These are phyloP conservation scores for Coelinius sp. DNA, from an alignment of 2,888 invertebrate species.

Conservation along the genomic window DNA sequence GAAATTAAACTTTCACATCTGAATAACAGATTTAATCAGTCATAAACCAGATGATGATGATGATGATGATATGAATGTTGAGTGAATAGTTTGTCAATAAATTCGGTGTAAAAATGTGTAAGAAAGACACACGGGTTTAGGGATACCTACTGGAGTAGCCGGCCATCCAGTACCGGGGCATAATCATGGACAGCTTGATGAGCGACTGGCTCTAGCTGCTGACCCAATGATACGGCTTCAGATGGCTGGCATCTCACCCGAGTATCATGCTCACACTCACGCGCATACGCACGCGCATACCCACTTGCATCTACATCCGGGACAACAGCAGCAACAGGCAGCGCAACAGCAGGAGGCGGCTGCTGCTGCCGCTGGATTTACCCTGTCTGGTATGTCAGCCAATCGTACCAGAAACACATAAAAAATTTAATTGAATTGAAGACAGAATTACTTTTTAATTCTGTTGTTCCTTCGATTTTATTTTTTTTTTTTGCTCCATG, in stretches of 20 bases:
- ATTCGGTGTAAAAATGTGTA: slow-evolving; percentile 43
- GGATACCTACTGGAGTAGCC: slow-evolving; percentile 71
- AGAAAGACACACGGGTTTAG: slow-evolving; percentile 64
- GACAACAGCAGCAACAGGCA: slow-evolving; percentile 76
- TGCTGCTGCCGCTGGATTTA: slow-evolving; percentile 70
- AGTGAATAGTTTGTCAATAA: slow-evolving; percentile 36
- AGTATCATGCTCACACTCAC: slow-evolving; percentile 94
- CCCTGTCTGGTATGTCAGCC: slow-evolving; percentile 70
- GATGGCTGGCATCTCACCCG: slow-evolving; percentile 91
- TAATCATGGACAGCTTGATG: slow-evolving; percentile 79
- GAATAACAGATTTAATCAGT: too few relatives aligned
- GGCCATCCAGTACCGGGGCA: slow-evolving; percentile 74
- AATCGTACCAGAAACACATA: slow-evolving; percentile 38
- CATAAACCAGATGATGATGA: slow-evolving; percentile 18
- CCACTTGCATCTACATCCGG: slow-evolving; percentile 88
- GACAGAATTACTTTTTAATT: too few relatives aligned
- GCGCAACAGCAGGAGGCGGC: slow-evolving; percentile 79
- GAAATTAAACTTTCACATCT: too few relatives aligned
- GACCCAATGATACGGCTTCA: slow-evolving; percentile 94
- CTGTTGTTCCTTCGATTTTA: slow-evolving; percentile 11
- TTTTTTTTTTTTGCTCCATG: slow-evolving; percentile 25
- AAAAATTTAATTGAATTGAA: too few relatives aligned
- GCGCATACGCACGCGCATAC: slow-evolving; percentile 94
- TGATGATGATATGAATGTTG: slow-evolving; percentile 12
- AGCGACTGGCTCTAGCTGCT: slow-evolving; percentile 86